Evolutionary conservation across 2,797 vertebrate genomes (phyloP).

Genomic region (Rallus crepitans): DNA sequence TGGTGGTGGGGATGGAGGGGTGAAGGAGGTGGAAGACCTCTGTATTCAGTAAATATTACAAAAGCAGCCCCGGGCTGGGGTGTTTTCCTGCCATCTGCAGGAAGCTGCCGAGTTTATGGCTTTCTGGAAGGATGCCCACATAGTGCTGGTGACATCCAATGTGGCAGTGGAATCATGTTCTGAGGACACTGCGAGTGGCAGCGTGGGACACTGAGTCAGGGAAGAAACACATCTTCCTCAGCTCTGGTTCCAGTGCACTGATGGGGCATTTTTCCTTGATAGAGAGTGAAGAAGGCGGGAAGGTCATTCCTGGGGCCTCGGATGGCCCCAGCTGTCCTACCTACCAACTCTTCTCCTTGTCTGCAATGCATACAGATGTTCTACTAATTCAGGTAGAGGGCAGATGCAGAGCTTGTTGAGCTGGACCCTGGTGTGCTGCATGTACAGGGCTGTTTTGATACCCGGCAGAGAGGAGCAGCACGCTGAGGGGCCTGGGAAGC

Average conservation of each 20-base stretch:
- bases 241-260: neutral
- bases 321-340: neutral
- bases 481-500: neutral
- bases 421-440: neutral
- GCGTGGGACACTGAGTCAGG: neutral
- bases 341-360: neutral
- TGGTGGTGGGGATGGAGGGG: neutral
- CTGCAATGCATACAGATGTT: neutral
- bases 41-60: neutral
- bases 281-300: neutral
- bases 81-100: constrained; percentile 8
- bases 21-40: neutral
- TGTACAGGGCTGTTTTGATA: neutral
- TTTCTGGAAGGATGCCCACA: neutral
- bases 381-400: neutral
- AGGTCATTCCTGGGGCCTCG: neutral
- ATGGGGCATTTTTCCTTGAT: neutral
- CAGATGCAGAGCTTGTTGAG: neutral
- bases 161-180: constrained; percentile 26
- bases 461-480: neutral
- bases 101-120: constrained; percentile 36
- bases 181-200: constrained; percentile 8
- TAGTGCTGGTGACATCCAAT: constrained; percentile 59
- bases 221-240: neutral
- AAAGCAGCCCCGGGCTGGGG: constrained; percentile 21